Evolutionary conservation across 2,113 vertebrate genomes (phyloP).

Genomic region (Anhinga anhinga): DNA sequence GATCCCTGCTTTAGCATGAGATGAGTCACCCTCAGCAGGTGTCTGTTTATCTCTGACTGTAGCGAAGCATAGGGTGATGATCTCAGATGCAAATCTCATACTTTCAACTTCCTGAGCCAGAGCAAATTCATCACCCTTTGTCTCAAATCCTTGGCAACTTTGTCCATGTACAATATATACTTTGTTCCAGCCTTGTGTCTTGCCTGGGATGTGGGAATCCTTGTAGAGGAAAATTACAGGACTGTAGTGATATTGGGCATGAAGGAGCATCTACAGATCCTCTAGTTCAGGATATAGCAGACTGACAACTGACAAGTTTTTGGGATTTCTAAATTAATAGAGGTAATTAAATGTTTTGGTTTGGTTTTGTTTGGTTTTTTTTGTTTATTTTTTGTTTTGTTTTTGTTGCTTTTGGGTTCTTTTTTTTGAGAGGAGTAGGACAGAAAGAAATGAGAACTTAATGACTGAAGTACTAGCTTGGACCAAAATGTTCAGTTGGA

Average conservation of each 20-base stretch:
- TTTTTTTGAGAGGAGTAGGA: neutral
- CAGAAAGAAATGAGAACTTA: neutral
- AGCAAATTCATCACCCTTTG: neutral
- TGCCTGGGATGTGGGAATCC: neutral
- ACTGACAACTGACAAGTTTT: neutral
- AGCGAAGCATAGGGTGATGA: conserved; percentile 24
- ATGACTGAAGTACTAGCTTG: neutral
- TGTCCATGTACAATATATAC: neutral
- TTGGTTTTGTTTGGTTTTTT: too few species aligned
- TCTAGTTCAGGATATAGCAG: neutral
- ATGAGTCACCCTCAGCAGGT: conserved; percentile 56
- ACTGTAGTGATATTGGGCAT: neutral
- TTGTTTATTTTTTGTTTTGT: neutral
- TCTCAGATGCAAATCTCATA: conserved; percentile 8
- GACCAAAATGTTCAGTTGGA: conserved; percentile 1
- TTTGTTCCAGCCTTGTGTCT: neutral
- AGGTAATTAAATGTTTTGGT: neutral
- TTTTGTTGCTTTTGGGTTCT: too few species aligned
- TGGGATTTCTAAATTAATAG: neutral
- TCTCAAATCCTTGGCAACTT: neutral
- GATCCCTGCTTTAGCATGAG: neutral
- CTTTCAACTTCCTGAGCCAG: neutral
- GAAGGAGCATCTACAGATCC: neutral
- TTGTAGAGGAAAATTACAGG: neutral
- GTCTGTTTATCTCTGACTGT: conserved; percentile 27